Conservation (phyloP, 2,888 invertebrate genomes). For the Onthophagus sagittarius region DNA sequence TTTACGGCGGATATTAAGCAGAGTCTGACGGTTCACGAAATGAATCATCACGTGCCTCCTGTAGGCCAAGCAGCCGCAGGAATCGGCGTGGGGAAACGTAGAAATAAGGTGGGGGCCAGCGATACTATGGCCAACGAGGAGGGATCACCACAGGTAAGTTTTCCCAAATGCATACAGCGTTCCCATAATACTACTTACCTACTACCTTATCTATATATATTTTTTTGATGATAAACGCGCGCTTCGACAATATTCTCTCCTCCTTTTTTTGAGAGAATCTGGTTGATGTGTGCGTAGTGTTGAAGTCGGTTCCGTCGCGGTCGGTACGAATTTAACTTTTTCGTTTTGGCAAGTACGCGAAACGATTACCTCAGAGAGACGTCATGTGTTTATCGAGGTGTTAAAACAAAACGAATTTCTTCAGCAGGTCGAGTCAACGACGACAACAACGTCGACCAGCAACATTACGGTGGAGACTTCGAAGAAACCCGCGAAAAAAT, state of each 20-base stretch:
- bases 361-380: slow-evolving; percentile 20
- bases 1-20: slow-evolving; percentile 91
- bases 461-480: background rate
- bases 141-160: slow-evolving; percentile 34
- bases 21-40: slow-evolving; percentile 86
- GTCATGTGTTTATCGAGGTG: slow-evolving; percentile 23
- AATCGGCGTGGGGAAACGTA: slow-evolving; percentile 55
- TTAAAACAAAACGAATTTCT: slow-evolving; percentile 14
- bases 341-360: slow-evolving; percentile 24
- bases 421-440: slow-evolving; percentile 8
- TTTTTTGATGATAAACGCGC: slow-evolving; percentile 3
- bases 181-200: background rate
- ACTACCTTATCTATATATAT: no score
- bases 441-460: slow-evolving; percentile 1
- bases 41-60: slow-evolving; percentile 83
- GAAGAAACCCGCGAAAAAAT: slow-evolving; percentile 25
- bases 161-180: background rate
- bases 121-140: slow-evolving; percentile 54
- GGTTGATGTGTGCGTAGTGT: background rate
- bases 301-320: slow-evolving; percentile 19
- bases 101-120: slow-evolving; percentile 72
- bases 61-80: slow-evolving; percentile 62
- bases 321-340: slow-evolving; percentile 25
- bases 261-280: no score
- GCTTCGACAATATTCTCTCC: slow-evolving; percentile 28